Percentiles rank a stretch among this genome's conserved stretches.
Conservation (phyloP, 2,113 vertebrate genomes). For the Phalacrocorax carbo region DNA sequence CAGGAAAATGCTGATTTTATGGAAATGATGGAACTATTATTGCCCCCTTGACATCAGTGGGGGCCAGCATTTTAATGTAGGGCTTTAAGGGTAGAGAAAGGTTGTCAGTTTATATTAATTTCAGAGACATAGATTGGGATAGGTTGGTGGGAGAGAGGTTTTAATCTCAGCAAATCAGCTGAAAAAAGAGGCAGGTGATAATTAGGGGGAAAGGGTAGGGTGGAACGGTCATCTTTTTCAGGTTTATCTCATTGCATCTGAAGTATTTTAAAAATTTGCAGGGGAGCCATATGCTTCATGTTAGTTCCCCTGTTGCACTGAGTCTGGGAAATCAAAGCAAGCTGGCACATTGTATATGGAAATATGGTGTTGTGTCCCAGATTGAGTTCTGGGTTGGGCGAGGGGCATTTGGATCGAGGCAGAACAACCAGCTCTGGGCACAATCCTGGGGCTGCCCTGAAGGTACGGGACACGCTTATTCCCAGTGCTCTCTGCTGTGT, state of each 20-base stretch:
- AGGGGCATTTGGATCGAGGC: neutral
- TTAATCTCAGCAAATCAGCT: neutral
- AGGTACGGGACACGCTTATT: neutral
- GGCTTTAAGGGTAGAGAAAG: neutral
- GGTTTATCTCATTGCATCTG: neutral
- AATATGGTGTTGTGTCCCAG: neutral
- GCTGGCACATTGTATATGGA: neutral
- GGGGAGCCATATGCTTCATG: neutral
- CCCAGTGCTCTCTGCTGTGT: neutral
- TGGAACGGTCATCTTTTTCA: neutral
- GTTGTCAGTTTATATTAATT: neutral
- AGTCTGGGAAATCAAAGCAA: neutral
- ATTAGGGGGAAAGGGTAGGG: neutral
- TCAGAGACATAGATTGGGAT: neutral
- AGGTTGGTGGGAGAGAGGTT: neutral
- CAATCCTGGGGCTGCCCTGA: neutral
- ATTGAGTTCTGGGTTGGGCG: neutral
- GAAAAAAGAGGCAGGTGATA: neutral
- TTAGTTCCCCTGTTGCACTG: neutral
- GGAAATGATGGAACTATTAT: neutral
- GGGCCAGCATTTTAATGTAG: neutral
- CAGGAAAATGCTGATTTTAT: constrained; percentile 25
- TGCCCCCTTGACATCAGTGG: neutral
- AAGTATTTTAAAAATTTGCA: neutral
- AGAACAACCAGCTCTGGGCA: constrained; percentile 25